Base-by-base conservation (phyloP, 2,113 vertebrate species). In the Brachyhypopomus occidentalis region DNA sequence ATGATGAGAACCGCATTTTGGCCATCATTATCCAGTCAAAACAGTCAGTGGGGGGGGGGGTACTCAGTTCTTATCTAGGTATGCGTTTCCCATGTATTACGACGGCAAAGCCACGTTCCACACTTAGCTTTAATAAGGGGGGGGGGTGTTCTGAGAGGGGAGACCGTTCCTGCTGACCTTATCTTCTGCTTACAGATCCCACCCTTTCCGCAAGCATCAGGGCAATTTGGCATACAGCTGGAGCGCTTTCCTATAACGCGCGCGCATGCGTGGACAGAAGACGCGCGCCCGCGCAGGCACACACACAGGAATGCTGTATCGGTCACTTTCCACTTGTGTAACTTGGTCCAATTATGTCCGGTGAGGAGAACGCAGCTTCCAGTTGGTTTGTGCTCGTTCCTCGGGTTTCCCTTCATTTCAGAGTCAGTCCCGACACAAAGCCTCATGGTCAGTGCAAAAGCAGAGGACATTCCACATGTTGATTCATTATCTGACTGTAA, bases 171-270 rank as follows among this genome's bases (percentile, higher is more conserved):
- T 78, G 79, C 45, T 38, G 30, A 19, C 60, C 86, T 92, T 93
- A 93, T 92, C 91, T 89, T 36, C 76, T 89, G 87, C 89, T 90
- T 91, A 92, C 92, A 91, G 91, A 80, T 38, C 83, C 88, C 91
- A 88, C 91, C 92, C 90, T 87, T 90, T 90, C 92, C 92, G 88
- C 78, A 63, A 80, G 48, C 11, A 78, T 69, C 75, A 78, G 64
- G 72, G 23, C 75, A 77, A 79, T 81, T 81, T 67, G 27, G 38
- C 56, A 41, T 72, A 69, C 63, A 75, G 74, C 67, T 55, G 19
- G 9, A 52, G 45, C 45, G 45, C 9, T 52, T 12, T 52, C 45
- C 45, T 52, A 41, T 6, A 41, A 41, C 41, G 41, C 41, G 41
- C 41, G 41, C 41, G 5, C 25, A 66, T 60, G 58, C 55, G 60